Evolutionary conservation across 2,888 invertebrate genomes (phyloP), one percentile per base, ranked within the genome.

Genomic region (Folsomia candida): DNA sequence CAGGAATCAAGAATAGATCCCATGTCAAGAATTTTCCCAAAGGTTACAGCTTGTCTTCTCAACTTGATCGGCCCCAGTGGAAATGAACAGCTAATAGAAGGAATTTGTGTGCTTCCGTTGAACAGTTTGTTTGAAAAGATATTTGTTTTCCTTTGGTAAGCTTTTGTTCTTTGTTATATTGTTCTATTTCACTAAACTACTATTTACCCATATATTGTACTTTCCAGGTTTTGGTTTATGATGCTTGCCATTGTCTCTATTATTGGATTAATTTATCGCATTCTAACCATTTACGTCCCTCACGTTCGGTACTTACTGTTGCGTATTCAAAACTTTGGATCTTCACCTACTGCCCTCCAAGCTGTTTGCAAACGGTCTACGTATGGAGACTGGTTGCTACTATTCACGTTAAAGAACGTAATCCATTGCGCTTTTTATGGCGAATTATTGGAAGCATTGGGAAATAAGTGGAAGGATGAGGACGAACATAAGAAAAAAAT

Each of bases 321-420:
- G 3, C 37, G 62, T 6, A 22, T 27, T 6, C n/a, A n/a, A n/a
- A n/a, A n/a, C n/a, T 25, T 9, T 4, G 22, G 29, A 4, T 18
- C 18, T 6, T 6, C 11, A 3, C 14, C 14, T 2, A 29, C 11
- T 4, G 25, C 18, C 20, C 11, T 29, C 3, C 29, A 27, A 20
- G 27, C 3, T 20, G n/a, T 28, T 62, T 37, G 37, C 26, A 62
- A 37, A 9, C 20, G 28, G n/a, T 62, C 6, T 9, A 4, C 22
- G 9, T 62, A 62, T 37, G 62, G 62, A 29, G 62, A 62, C 29
- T 62, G 62, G 62, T 29, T 29, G 9, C 11, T 29, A 4, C n/a
- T 62, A 18, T 62, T 29, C 20, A 25, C 62, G 29, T n/a, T 62
- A 6, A 27, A 22, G 20, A 62, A 62, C 20, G 26, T 18, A 2